These are phyloP conservation scores for Pseudopodoces humilis DNA, from an alignment of 2,113 vertebrate species.

Conservation along the genomic window DNA sequence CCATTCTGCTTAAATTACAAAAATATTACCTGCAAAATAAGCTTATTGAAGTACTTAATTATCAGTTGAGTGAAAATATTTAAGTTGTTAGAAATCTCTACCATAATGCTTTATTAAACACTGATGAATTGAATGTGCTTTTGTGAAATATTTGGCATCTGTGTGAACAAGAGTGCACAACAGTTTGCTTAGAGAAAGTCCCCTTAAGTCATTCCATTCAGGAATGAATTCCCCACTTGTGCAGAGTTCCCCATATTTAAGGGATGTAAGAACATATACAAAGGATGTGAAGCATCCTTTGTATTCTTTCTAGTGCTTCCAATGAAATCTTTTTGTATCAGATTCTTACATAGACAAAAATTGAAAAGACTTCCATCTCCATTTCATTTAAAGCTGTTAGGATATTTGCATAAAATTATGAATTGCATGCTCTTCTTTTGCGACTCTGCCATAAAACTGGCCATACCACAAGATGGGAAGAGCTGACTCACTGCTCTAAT, in stretches of 20 bases:
- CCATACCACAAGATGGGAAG: background rate
- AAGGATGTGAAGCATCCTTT: background rate
- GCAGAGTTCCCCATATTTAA: background rate
- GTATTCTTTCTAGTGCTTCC: background rate
- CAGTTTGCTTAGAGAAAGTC: background rate
- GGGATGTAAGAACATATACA: background rate
- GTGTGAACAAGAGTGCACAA: background rate
- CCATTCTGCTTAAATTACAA: background rate
- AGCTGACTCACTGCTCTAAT: conserved; percentile 24
- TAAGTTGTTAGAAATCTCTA: background rate
- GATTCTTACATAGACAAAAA: background rate
- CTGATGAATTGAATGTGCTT: background rate
- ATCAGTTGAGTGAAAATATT: background rate
- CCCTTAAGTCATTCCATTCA: background rate
- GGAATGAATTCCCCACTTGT: background rate
- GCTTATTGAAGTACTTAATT: background rate
- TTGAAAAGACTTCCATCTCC: background rate
- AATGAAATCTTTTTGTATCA: background rate
- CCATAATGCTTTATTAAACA: background rate
- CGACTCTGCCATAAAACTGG: background rate
- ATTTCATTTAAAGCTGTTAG: background rate
- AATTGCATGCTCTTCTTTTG: background rate
- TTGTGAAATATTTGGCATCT: background rate
- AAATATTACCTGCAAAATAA: background rate
- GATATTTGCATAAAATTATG: conserved; percentile 48